These are phyloP conservation scores for Plectropomus leopardus DNA, from an alignment of 2,113 vertebrate genomes.

Conservation along the genomic window DNA sequence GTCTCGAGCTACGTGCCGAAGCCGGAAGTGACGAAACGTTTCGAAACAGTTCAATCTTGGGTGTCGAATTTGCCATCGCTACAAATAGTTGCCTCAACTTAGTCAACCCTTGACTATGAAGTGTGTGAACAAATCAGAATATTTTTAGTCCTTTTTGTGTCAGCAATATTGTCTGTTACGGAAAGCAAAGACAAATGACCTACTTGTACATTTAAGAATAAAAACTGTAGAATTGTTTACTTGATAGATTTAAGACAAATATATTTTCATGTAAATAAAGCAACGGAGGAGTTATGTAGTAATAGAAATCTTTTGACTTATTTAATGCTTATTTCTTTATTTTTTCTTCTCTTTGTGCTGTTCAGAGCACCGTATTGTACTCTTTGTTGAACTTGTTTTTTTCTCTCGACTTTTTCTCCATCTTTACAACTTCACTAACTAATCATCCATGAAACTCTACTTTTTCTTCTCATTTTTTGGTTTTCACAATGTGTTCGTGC, in stretches of 20 bases:
- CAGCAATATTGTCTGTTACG: background rate
- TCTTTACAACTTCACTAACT: conserved; percentile 28
- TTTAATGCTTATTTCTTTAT: background rate
- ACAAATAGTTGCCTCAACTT: background rate
- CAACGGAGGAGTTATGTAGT: too few relatives aligned
- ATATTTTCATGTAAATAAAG: background rate
- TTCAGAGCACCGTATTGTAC: background rate
- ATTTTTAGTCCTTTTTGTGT: too few relatives aligned
- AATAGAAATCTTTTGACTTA: background rate
- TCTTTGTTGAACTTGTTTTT: background rate
- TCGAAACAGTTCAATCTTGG: too few relatives aligned
- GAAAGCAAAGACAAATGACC: background rate
- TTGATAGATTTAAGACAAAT: too few relatives aligned
- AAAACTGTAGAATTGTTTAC: too few relatives aligned
- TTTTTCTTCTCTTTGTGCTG: background rate
- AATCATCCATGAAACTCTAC: conserved; percentile 29
- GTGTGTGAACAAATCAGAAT: background rate
- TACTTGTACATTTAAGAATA: background rate
- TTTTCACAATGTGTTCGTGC: conserved; percentile 38
- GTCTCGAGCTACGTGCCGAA: too few relatives aligned
- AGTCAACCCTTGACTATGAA: background rate
- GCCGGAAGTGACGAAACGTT: too few relatives aligned
- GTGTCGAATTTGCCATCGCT: too few relatives aligned
- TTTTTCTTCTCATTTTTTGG: conserved; percentile 10
- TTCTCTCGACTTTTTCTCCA: conserved; percentile 17